These are phyloP conservation scores for Nomada ferruginata DNA, from an alignment of 2,888 invertebrate genomes.

Conservation along the genomic window DNA sequence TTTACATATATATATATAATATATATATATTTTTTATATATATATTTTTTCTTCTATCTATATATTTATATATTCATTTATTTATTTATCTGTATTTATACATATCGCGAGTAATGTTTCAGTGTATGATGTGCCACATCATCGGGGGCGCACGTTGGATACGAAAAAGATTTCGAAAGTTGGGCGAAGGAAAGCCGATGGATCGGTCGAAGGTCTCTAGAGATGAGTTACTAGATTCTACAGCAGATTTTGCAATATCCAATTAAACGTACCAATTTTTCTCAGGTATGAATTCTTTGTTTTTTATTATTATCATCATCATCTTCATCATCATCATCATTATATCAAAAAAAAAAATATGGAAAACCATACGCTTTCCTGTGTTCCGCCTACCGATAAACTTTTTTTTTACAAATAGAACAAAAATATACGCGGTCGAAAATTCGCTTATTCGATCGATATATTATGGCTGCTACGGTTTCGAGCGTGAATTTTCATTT, in stretches of 20 bases:
- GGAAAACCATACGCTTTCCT: not conserved
- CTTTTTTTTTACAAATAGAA: no score
- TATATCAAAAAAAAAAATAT: not conserved
- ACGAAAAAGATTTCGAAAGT: conserved; percentile 22
- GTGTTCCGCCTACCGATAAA: not conserved
- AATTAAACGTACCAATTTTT: conserved; percentile 1
- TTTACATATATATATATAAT: conserved; percentile 61
- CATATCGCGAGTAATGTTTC: conserved; percentile 58
- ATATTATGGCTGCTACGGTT: conserved; percentile 17
- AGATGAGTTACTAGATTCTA: not conserved
- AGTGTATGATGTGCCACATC: conserved; percentile 39
- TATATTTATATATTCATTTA: conserved; percentile 67
- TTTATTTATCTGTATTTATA: conserved; percentile 63
- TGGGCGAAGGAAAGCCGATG: conserved; percentile 28
- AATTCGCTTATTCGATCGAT: conserved; percentile 19
- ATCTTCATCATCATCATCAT: not conserved
- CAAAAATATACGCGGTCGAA: not conserved
- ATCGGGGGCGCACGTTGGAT: conserved; percentile 24
- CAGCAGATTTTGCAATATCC: no score
- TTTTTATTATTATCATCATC: not conserved
- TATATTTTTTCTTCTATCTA: conserved; percentile 57
- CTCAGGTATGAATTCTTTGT: not conserved
- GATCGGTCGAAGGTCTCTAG: not conserved
- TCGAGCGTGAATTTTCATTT: conserved; percentile 39
- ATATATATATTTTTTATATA: conserved; percentile 43